These are phyloP conservation scores for Hippocampus guttulatus DNA, from an alignment of 2,113 vertebrate species.

Conservation along the genomic window DNA sequence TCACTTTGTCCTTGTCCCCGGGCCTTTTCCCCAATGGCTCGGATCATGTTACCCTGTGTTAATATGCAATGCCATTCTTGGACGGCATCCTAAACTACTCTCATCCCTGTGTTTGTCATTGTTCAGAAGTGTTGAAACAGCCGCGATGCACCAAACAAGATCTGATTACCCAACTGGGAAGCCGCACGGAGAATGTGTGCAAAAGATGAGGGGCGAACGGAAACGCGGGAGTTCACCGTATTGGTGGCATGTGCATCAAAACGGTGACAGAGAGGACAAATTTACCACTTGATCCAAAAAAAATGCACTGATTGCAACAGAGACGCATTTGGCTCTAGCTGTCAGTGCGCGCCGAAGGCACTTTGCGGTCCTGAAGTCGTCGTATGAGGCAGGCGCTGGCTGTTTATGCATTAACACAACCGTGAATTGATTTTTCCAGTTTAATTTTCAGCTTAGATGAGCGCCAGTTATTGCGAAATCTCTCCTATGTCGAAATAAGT, in stretches of 20 bases:
- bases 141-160: conserved; percentile 67
- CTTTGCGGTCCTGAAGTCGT: conserved; percentile 21
- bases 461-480: conserved; percentile 23
- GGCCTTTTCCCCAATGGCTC: conserved; percentile 41
- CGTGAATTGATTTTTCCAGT: conserved; percentile 16
- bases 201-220: conserved; percentile 48
- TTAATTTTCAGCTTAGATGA: conserved; percentile 6
- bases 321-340: conserved; percentile 26
- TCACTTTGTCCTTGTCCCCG: conserved; percentile 56
- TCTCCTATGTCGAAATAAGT: conserved; percentile 1
- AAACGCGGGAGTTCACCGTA: conserved; percentile 60
- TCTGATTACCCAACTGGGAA: conserved; percentile 69
- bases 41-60: conserved; percentile 62
- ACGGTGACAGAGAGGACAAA: conserved; percentile 42
- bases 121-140: conserved; percentile 71
- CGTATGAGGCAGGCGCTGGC: conserved; percentile 7
- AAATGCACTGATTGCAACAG: conserved; percentile 43
- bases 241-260: conserved; percentile 25
- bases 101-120: conserved; percentile 66
- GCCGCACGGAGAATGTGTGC: conserved; percentile 47
- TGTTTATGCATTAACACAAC: conserved; percentile 12
- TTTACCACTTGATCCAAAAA: conserved; percentile 31
- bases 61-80: conserved; percentile 55
- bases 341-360: conserved; percentile 26
- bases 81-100: conserved; percentile 58